Conservation (phyloP, 2,113 vertebrate species). For the Corydoras maculifer region DNA sequence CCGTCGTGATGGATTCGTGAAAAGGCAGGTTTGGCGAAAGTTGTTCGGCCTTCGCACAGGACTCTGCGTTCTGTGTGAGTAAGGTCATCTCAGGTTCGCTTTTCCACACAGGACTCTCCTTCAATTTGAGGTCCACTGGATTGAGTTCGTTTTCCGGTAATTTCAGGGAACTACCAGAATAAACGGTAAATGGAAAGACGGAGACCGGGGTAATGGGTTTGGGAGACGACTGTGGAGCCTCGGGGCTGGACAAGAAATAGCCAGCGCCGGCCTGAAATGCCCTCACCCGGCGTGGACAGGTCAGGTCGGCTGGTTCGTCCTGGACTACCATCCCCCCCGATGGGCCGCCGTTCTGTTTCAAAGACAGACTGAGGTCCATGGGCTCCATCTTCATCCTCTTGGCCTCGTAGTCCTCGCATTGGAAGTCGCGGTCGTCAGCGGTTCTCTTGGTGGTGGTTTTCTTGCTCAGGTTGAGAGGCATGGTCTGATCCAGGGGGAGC, state of each 20-base stretch:
- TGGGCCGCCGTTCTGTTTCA: slow-evolving; percentile 34
- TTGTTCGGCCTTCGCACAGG: slow-evolving; percentile 21
- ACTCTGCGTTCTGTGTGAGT: slow-evolving; percentile 16
- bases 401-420: slow-evolving; percentile 5
- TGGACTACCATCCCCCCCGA: slow-evolving; percentile 43
- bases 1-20: slow-evolving; percentile 24
- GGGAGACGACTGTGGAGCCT: slow-evolving; percentile 44
- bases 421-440: slow-evolving; percentile 29
- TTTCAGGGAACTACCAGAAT: slow-evolving; percentile 15
- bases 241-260: slow-evolving; percentile 39
- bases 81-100: slow-evolving; percentile 1
- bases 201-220: slow-evolving; percentile 6
- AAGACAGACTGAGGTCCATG: background rate
- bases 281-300: slow-evolving; percentile 64
- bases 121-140: slow-evolving; percentile 17
- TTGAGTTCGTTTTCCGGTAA: slow-evolving; percentile 13
- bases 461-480: slow-evolving; percentile 70
- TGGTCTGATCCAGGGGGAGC: slow-evolving; percentile 59
- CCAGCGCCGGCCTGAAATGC: slow-evolving; percentile 52
- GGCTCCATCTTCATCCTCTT: slow-evolving; percentile 42
- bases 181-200: slow-evolving; percentile 18
- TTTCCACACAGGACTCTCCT: slow-evolving; percentile 5
- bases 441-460: slow-evolving; percentile 52
- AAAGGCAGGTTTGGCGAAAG: slow-evolving; percentile 16
- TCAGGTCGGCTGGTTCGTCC: slow-evolving; percentile 69